Conservation (phyloP, 2,113 vertebrate genomes). For the Heteronetta atricapilla region DNA sequence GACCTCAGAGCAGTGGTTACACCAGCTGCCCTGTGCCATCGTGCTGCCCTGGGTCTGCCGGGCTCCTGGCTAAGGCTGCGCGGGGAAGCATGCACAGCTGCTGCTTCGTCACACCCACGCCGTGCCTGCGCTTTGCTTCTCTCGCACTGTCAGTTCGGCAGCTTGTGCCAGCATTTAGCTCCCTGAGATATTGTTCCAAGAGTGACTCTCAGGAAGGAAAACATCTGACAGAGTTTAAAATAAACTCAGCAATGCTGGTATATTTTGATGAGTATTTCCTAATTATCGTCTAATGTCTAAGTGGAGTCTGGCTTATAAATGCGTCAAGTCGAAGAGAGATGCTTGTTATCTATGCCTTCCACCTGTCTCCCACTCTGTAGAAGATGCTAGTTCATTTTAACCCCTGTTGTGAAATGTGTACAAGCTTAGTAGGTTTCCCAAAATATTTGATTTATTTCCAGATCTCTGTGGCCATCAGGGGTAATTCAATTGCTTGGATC, state of each 20-base stretch:
- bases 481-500: background rate
- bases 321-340: background rate
- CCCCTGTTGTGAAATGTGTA: background rate
- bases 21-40: background rate
- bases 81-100: background rate
- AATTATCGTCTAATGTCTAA: slow-evolving; percentile 17
- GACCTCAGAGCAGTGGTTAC: background rate
- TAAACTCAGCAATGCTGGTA: slow-evolving; percentile 11
- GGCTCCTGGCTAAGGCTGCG: background rate
- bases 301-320: slow-evolving; percentile 15
- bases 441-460: background rate
- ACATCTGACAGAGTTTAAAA: slow-evolving; percentile 29
- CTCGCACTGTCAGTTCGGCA: background rate
- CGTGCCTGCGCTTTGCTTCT: background rate
- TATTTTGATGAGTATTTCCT: slow-evolving; percentile 46
- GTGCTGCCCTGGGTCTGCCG: rapidly evolving
- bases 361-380: background rate
- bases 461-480: background rate
- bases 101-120: background rate
- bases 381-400: background rate
- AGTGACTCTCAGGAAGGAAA: slow-evolving; percentile 39
- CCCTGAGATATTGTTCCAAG: slow-evolving; percentile 3
- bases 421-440: background rate
- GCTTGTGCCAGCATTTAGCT: background rate
- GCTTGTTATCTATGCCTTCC: background rate